Base-by-base conservation (phyloP, 2,888 invertebrate genomes). In the Epinotia demarniana region DNA sequence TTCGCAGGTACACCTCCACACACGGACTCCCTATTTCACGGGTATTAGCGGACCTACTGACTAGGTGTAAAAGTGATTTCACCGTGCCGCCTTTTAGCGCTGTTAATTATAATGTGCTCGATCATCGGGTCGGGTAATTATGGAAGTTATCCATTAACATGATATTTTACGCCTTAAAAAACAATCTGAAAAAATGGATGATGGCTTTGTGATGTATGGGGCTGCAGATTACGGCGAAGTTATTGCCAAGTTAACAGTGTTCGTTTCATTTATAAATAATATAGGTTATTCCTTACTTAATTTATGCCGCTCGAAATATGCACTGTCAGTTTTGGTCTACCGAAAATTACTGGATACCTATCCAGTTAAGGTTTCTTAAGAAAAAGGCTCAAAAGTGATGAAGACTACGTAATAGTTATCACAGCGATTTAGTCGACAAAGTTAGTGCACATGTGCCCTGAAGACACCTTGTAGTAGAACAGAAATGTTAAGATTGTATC, bases 81-180 rank as follows among this genome's bases (percentile, higher is more conserved):
- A 19, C 53, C 60, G n/a, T n/a, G 53, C 60, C 58, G 63, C 58
- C 75, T 70, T 55, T 67, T 55, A 61, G 46, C 72, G 23, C 68
- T 58, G 58, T 76, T 68, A 76, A 75, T 78, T 75, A 72, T 73
- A 72, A 73, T 27, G 39, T 55, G 67, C 73, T 68, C 1, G 23
- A 53, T 73, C 73, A 73, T 68, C 19, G n/a, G 73, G 60, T 78
- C 77, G 71, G 73, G 76, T 77, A 78, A 68, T 68, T 55, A 73
- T 58, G 55, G 63, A 27, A 39, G 55, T 55, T 68, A 49, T 68
- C 18, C 58, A 68, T 73, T 73, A 73, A 61, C 9, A 4, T 12
- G 39, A 62, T 68, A 39, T 18, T 33, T 27, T 16, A 39, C 72
- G 76, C 69, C 43, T 43, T 11, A 27, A 58, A 72, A 49, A 27